Evolutionary conservation across 2,113 vertebrate species (phyloP).

Genomic region (Tupaia chinensis): DNA sequence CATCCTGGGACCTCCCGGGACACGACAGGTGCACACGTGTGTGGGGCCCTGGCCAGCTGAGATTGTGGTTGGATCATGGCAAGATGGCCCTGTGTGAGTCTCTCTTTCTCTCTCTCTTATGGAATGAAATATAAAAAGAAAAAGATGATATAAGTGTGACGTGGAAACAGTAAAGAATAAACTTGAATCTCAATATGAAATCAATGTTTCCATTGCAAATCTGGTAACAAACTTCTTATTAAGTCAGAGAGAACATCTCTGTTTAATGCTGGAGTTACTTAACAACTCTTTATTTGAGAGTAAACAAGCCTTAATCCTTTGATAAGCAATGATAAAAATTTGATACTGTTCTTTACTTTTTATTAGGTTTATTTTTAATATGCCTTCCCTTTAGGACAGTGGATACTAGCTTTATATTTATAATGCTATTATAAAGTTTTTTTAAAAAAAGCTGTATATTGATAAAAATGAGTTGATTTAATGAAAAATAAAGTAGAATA

Average conservation of each 20-base stretch:
- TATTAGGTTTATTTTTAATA: constrained; percentile 9
- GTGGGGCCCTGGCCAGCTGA: too few relatives aligned
- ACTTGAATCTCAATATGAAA: neutral
- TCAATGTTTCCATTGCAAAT: neutral
- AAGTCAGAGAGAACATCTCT: neutral
- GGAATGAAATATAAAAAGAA: too few relatives aligned
- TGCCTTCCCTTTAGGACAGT: constrained; percentile 13
- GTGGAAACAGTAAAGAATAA: neutral
- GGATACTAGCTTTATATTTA: neutral
- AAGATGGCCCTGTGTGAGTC: too few relatives aligned
- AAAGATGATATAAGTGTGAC: neutral
- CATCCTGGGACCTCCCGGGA: too few relatives aligned
- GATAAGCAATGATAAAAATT: constrained; percentile 20
- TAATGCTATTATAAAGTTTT: constrained; percentile 17
- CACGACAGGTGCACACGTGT: too few relatives aligned
- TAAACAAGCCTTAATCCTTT: constrained; percentile 22
- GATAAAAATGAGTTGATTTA: constrained; percentile 14
- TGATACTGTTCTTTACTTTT: neutral
- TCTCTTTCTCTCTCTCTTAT: too few relatives aligned
- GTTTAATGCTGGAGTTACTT: neutral
- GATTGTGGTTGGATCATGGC: too few relatives aligned
- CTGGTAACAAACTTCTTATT: neutral
- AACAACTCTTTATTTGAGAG: neutral
- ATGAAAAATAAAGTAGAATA: constrained; percentile 41
- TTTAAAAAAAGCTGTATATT: neutral